A percentile compares a stretch with the other conserved stretches of the same genome.
phyloP scores from a whole-genome alignment of 30 jellyfish, hydroid and myxozoan species.

The Catostylus mosaicus region DNA sequence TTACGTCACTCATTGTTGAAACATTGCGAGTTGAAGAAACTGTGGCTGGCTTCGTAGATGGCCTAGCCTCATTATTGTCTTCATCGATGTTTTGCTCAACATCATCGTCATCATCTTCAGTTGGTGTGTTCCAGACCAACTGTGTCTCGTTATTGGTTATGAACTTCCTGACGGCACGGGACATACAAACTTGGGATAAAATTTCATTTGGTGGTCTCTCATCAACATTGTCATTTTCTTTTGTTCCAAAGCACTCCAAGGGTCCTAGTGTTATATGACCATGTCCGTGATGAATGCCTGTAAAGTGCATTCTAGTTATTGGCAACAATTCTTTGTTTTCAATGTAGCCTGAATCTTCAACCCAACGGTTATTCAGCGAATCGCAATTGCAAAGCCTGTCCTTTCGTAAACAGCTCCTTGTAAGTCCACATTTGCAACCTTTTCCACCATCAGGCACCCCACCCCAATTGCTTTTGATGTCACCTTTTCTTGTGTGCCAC shows the following conservation, averaged over 20 bases:
- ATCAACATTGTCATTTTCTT: conserved; percentile 23
- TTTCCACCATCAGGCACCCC: conserved; percentile 83
- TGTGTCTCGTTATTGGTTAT: conserved; percentile 73
- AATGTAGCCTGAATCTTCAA: conserved; percentile 77
- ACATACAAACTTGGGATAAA: conserved; percentile 74
- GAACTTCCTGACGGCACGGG: conserved; percentile 29
- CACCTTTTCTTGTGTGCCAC: conserved; percentile 81
- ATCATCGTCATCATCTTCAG: conserved; percentile 6
- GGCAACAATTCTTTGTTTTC: conserved; percentile 83
- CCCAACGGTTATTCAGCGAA: conserved; percentile 80
- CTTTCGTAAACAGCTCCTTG: conserved; percentile 66
- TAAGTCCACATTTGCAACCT: conserved; percentile 91
- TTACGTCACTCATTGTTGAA: neutral
- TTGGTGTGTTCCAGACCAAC: conserved; percentile 57
- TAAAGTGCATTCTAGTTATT: conserved; percentile 70
- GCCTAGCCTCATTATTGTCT: neutral
- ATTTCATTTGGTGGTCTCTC: conserved; percentile 59
- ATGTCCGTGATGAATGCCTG: conserved; percentile 64
- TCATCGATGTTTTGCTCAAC: neutral
- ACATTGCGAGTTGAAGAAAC: neutral
- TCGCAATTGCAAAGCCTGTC: conserved; percentile 90
- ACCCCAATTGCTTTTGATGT: conserved; percentile 84
- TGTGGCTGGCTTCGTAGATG: neutral
- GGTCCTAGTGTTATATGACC: conserved; percentile 85
- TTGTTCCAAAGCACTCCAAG: conserved; percentile 85